Evolutionary conservation across 2,888 invertebrate species (phyloP), one percentile per base, ranked within the genome.

Genomic region (Incurvaria masculella): DNA sequence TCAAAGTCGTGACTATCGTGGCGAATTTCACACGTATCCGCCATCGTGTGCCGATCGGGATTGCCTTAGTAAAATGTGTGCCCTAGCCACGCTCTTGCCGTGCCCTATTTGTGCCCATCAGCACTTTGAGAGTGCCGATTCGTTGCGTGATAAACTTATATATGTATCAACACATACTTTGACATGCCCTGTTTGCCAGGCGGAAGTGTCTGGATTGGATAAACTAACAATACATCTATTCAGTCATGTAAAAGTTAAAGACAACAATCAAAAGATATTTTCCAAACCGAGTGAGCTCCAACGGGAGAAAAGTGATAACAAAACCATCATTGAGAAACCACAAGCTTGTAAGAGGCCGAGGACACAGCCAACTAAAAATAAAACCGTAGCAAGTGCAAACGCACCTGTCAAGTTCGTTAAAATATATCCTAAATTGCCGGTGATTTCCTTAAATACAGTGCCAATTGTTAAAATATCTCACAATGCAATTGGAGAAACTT

Each of bases 161-260:
- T 83, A 82, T 60, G 88, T 88, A 39, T 88, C 91, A 16, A 89
- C 88, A 44, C 84, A 88, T 52, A 86, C 85, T 52, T 72, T 91
- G 56, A 64, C 81, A 47, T 92, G 92, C 63, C 91, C 91, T 14
- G 84, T 91, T 51, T 92, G 92, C 63, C 82, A 84, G 59, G 89
- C 91, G 59, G 75, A 85, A 56, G 75, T 91, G 18, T 70, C 83
- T 53, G 91, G 91, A 1, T 79, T 92, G 54, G 91, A 91, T 65
- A 91, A 91, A 72, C 73, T 91, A 45, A 91, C 91, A 1, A 89
- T 91, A 60, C 91, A 92, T 68, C 74, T 92, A 54, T 91, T 91
- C 61, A 85, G 85, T 51, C 91, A 91, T 63, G 81, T 85, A 4
- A 70, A 72, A 55, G 61, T 81, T 49, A 54, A 51, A 18, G 21